A percentile compares a stretch with the other conserved stretches of the same genome.
phyloP scores from a whole-genome alignment of 2,797 vertebrate genomes.

The Mus spretus region DNA sequence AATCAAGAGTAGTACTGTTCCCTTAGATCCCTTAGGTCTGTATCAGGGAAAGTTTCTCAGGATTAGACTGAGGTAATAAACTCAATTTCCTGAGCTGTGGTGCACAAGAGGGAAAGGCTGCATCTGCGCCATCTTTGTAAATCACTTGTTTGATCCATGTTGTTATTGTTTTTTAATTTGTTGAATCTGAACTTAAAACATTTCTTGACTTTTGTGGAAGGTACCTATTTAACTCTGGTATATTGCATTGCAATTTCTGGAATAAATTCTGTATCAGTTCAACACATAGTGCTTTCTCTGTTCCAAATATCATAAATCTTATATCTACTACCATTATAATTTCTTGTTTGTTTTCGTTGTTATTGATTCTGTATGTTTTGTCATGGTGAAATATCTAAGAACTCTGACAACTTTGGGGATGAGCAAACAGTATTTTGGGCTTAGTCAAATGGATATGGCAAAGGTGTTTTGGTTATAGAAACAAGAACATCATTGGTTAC shows the following conservation, averaged over 20 bases:
- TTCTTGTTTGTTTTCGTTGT: slow-evolving; percentile 16
- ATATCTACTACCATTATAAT: not conserved
- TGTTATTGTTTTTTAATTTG: not conserved
- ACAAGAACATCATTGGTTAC: not conserved
- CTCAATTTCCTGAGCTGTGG: not conserved
- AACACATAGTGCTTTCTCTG: not conserved
- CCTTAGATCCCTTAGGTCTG: not conserved
- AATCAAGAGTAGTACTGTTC: not conserved
- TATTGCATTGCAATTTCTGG: not conserved
- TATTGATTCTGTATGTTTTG: not conserved
- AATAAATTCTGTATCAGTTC: not conserved
- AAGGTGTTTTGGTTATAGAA: slow-evolving; percentile 57
- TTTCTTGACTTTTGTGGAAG: not conserved
- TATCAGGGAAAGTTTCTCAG: not conserved
- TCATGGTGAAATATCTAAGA: not conserved
- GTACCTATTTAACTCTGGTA: not conserved
- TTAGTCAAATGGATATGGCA: slow-evolving; percentile 1
- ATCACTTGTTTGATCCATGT: not conserved
- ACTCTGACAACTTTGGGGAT: not conserved
- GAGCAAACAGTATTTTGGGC: not conserved
- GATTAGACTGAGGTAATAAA: not conserved
- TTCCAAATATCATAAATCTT: not conserved
- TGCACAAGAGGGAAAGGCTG: not conserved
- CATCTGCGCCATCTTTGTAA: not conserved
- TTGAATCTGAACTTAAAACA: not conserved